phyloP scores from a whole-genome alignment of 2,888 invertebrate genomes.

The Chromoteleia sp. region DNA sequence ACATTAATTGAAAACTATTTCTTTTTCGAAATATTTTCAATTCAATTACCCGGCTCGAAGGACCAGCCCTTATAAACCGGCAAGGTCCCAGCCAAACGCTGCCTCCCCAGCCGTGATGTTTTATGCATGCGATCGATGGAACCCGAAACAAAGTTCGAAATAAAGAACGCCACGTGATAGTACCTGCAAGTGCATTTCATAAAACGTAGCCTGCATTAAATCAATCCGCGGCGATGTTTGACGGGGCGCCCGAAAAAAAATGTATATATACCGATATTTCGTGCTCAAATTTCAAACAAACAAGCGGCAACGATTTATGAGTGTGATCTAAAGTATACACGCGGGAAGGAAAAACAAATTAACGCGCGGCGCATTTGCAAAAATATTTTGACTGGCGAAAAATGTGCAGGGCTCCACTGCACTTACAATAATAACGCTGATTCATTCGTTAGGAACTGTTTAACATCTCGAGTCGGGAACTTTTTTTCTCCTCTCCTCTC shows the following conservation, averaged over 20 bases:
- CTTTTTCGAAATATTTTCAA: conserved; percentile 76
- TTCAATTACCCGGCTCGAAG: conserved; percentile 79
- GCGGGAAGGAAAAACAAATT: conserved; percentile 53
- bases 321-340: conserved; percentile 45
- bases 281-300: conserved; percentile 59
- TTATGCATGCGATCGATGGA: conserved; percentile 72
- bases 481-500: not conserved
- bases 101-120: conserved; percentile 75
- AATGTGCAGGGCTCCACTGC: conserved; percentile 15
- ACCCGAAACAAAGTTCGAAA: conserved; percentile 64
- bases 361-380: conserved; percentile 50
- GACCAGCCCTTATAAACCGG: conserved; percentile 77
- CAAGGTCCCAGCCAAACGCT: conserved; percentile 73
- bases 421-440: conserved; percentile 48
- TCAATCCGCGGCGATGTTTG: conserved; percentile 53
- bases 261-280: conserved; percentile 42
- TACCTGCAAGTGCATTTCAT: conserved; percentile 54
- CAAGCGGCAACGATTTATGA: conserved; percentile 52
- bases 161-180: conserved; percentile 53
- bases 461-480: not conserved
- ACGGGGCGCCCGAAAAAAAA: conserved; percentile 23
- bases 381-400: conserved; percentile 55
- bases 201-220: conserved; percentile 54
- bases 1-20: conserved; percentile 36
- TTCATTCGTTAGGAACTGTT: conserved; percentile 13